Evolutionary conservation across 2,113 vertebrate species (phyloP), one percentile per base, ranked within the genome.

Genomic region (Clinocottus analis): DNA sequence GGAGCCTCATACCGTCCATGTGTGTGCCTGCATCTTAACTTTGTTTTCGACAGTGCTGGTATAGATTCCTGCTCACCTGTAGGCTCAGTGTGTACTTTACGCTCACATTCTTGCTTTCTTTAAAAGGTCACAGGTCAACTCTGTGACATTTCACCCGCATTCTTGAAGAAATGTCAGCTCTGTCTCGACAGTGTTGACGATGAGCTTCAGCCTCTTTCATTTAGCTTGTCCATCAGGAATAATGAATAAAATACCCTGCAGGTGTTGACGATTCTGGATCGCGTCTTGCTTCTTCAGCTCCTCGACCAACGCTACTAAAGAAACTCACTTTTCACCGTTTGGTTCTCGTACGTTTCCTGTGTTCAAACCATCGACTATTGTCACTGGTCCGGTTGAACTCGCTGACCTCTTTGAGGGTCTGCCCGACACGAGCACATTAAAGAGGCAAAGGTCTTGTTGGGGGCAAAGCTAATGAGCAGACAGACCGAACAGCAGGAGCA

Each of bases 91-190:
- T 75, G 71, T 37, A 53, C 83, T 49, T 73, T 17, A 55, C 72
- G 14, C 25, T 7, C 31, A 55, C 21, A 62, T 83, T 77, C 61
- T 70, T 31, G 45, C 37, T 63, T 37, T 55, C 51, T n/a, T 31
- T 75, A 68, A 67, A 64, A 69, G 17, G 83, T 83, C 78, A 84
- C 7, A 79, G 75, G 72, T 88, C 81, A 72, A 11, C 35, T 65
- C 39, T 2, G 73, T 27, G 68, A 83, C 67, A 53, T 79, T 72
- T 69, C 53, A 51, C 59, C 29, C 33, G 39, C 61, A 60, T 59
- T 63, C 27, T 27, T 41, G 47, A 14, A 37, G 25, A 77, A 74
- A 68, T 19, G 62, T 73, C 75, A 51, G 31, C 51, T 37, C 45
- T 16, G 29, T 14, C 41, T 72, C n/a, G 25, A 29, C 11, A 1